phyloP scores from a whole-genome alignment of 2,888 invertebrate genomes.

The Laothoe populi region DNA sequence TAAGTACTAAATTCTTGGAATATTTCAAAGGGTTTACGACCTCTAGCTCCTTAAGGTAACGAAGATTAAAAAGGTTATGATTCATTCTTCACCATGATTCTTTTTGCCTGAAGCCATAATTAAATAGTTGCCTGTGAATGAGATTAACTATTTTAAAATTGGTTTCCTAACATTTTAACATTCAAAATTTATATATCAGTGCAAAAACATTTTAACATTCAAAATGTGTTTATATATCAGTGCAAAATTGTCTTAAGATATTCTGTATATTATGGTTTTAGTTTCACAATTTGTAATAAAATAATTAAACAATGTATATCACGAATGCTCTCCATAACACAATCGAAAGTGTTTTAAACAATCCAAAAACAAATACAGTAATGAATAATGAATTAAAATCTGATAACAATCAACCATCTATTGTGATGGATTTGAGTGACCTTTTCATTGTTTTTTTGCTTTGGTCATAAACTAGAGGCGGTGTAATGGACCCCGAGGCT shows the following conservation, averaged over 20 bases:
- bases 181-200: not conserved
- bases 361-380: slow-evolving; percentile 23
- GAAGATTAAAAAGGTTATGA: not conserved
- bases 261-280: too few species aligned
- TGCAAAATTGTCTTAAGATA: not conserved
- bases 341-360: slow-evolving; percentile 17
- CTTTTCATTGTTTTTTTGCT: slow-evolving; percentile 55
- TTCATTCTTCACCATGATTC: not conserved
- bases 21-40: slow-evolving; percentile 4
- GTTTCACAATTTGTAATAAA: not conserved
- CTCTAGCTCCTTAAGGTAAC: not conserved
- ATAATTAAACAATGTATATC: not conserved
- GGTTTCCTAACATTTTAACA: not conserved
- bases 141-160: not conserved
- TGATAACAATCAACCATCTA: slow-evolving; percentile 53
- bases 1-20: slow-evolving; percentile 7
- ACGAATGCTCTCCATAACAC: not conserved
- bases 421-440: slow-evolving; percentile 58
- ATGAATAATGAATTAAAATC: slow-evolving; percentile 36
- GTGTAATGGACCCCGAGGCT: slow-evolving; percentile 44
- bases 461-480: slow-evolving; percentile 45
- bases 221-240: not conserved
- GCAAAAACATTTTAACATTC: too few species aligned
- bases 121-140: slow-evolving; percentile 3
- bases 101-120: slow-evolving; percentile 9